A percentile compares a stretch with the other conserved stretches of the same genome.
Evolutionary conservation across 2,888 invertebrate genomes (phyloP).

Genomic region (Elegia similella): DNA sequence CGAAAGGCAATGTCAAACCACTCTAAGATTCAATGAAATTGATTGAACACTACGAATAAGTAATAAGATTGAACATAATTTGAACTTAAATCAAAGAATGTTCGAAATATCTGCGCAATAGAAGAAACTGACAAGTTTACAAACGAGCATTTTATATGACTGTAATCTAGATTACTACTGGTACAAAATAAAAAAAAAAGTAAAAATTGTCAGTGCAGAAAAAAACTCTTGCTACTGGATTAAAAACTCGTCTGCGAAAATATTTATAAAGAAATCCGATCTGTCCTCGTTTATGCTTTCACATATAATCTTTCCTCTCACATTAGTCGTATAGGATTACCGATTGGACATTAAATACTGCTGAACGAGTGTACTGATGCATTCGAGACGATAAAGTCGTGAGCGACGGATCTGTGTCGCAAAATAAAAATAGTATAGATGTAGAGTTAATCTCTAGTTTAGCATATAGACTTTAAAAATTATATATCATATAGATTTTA

Average conservation of each 20-base stretch:
- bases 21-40: too few relatives aligned
- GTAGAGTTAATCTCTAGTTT: neutral
- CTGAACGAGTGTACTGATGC: slow-evolving; percentile 61
- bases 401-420: slow-evolving; percentile 53
- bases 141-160: too few relatives aligned
- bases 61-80: too few relatives aligned
- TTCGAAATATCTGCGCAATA: too few relatives aligned
- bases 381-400: slow-evolving; percentile 64
- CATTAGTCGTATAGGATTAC: slow-evolving; percentile 51
- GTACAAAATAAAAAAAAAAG: neutral
- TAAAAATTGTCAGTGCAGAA: neutral
- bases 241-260: slow-evolving; percentile 6
- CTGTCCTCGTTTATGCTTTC: slow-evolving; percentile 13
- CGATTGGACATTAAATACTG: slow-evolving; percentile 47
- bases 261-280: slow-evolving; percentile 9
- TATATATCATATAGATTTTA: too few relatives aligned
- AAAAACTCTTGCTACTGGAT: slow-evolving; percentile 7
- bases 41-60: too few relatives aligned
- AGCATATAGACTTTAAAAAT: too few relatives aligned
- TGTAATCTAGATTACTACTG: too few relatives aligned
- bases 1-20: too few relatives aligned
- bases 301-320: slow-evolving; percentile 34
- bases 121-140: too few relatives aligned
- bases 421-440: neutral
- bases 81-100: too few relatives aligned